Evolutionary conservation across 2,797 vertebrate species (phyloP).

Genomic region (Gymnocypris eckloni): DNA sequence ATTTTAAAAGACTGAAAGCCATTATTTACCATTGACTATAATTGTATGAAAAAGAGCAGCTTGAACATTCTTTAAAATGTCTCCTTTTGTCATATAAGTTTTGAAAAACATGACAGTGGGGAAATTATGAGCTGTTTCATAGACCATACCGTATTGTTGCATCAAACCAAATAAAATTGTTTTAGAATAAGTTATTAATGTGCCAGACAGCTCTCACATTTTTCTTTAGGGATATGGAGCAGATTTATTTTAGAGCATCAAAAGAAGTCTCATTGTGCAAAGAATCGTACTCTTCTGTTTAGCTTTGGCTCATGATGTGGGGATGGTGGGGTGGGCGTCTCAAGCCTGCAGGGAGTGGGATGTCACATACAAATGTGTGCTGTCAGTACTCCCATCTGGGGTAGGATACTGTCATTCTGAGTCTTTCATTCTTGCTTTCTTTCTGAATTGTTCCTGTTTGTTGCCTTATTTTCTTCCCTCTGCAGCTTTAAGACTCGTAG

Average conservation of each 20-base stretch:
- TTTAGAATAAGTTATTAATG: background rate
- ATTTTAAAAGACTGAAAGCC: background rate
- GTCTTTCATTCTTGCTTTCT: conserved; percentile 22
- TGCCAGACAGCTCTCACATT: background rate
- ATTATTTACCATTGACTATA: background rate
- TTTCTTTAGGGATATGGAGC: conserved; percentile 5
- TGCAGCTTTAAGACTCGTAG: background rate
- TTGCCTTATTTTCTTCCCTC: background rate
- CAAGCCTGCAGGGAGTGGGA: conserved; percentile 1
- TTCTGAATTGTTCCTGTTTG: conserved; percentile 1
- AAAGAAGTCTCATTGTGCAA: conserved; percentile 8
- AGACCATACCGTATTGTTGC: background rate
- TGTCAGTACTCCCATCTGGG: conserved; percentile 56
- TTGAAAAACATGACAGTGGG: background rate
- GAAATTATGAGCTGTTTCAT: background rate
- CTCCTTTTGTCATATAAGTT: background rate
- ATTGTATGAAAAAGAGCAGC: background rate
- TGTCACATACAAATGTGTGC: conserved; percentile 55
- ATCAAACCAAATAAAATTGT: background rate
- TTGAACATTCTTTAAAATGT: background rate
- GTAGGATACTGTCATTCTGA: conserved; percentile 37
- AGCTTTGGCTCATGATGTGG: conserved; percentile 10
- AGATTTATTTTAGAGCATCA: conserved; percentile 13
- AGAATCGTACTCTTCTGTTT: conserved; percentile 17
- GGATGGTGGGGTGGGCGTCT: conserved; percentile 13